Percentiles rank a stretch among this genome's conserved stretches.
These are phyloP conservation scores for Odontocolon sp. DNA, from an alignment of 2,888 invertebrate species.

Conservation along the genomic window DNA sequence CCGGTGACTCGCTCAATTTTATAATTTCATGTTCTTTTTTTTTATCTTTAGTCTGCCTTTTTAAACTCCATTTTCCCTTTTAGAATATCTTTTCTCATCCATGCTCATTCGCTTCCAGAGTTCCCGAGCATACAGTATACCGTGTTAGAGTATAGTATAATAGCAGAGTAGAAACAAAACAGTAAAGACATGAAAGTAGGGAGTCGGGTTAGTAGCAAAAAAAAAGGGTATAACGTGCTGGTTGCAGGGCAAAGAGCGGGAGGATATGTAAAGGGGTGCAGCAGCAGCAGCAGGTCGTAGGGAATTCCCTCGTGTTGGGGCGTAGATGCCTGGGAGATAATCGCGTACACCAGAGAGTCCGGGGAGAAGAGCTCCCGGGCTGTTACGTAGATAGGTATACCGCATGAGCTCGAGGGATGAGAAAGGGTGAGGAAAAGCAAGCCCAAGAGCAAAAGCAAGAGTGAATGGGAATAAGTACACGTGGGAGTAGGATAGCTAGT, in stretches of 20 bases:
- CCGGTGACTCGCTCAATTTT: too few relatives aligned
- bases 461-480: constrained; percentile 26
- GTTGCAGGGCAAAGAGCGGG: constrained; percentile 5
- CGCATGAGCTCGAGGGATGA: constrained; percentile 2
- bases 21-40: too few relatives aligned
- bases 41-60: too few relatives aligned
- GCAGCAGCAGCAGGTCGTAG: constrained; percentile 1
- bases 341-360: constrained; percentile 26
- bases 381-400: not conserved
- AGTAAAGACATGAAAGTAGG: not conserved
- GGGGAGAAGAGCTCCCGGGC: constrained; percentile 31
- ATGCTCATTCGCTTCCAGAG: too few relatives aligned
- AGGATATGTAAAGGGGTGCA: constrained; percentile 39
- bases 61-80: too few relatives aligned
- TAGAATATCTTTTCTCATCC: too few relatives aligned
- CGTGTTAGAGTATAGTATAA: too few relatives aligned
- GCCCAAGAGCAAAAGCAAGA: constrained; percentile 34
- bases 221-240: constrained; percentile 35
- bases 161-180: not conserved
- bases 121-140: too few relatives aligned
- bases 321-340: constrained; percentile 46
- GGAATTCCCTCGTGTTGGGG: constrained; percentile 26
- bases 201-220: not conserved
- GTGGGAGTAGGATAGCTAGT: constrained; percentile 23
- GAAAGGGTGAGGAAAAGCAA: constrained; percentile 11